A percentile compares a stretch with the other conserved stretches of the same genome.
Evolutionary conservation across 2,888 invertebrate species (phyloP).

Genomic region (Acheta domesticus): DNA sequence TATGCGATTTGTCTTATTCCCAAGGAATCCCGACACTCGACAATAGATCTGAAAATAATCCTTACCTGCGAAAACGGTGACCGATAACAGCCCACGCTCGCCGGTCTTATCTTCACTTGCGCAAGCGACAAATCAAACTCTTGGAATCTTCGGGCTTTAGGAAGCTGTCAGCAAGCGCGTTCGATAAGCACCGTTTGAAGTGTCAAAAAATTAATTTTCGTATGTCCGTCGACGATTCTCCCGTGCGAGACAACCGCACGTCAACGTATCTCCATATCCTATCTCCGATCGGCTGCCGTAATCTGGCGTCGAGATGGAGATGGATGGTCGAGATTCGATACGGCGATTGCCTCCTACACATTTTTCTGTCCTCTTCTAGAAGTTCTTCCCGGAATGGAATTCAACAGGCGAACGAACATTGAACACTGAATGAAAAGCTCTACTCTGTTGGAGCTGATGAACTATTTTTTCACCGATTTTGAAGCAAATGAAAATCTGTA

Average conservation of each 20-base stretch:
- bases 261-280: not conserved
- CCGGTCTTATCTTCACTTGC: not conserved
- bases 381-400: too few relatives aligned
- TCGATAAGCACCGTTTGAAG: not conserved
- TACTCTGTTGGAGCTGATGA: too few relatives aligned
- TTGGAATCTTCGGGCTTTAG: not conserved
- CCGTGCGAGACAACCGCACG: not conserved
- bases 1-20: too few relatives aligned
- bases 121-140: constrained; percentile 2
- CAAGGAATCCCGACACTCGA: too few relatives aligned
- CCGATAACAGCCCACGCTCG: not conserved
- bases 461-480: too few relatives aligned
- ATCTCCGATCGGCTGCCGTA: constrained; percentile 3
- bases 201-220: constrained; percentile 18
- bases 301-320: not conserved
- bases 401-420: too few relatives aligned
- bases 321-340: not conserved
- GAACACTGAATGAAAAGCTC: too few relatives aligned
- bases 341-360: not conserved
- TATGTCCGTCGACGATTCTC: not conserved
- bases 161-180: not conserved
- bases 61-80: too few relatives aligned
- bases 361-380: not conserved
- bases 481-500: too few relatives aligned
- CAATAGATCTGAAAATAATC: too few relatives aligned